A percentile compares a stretch with the other conserved stretches of the same genome.
Evolutionary conservation across 2,888 invertebrate species (phyloP).

Genomic region (Dryobota labecula): DNA sequence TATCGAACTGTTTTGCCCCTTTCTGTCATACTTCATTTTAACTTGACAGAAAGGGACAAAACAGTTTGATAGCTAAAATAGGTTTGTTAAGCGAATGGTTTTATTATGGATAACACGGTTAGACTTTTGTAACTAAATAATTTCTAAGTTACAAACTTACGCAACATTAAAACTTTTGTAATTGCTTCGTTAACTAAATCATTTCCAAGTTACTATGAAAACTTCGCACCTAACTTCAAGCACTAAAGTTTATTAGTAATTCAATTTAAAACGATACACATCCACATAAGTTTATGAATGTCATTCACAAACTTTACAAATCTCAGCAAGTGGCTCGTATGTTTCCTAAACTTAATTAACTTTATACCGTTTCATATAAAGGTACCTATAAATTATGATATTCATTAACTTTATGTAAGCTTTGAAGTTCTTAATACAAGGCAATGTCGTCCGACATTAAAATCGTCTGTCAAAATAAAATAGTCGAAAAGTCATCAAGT

Average conservation of each 20-base stretch:
- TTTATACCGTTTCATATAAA: background rate
- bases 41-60: too few relatives aligned
- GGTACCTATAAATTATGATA: background rate
- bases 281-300: constrained; percentile 34
- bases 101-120: too few relatives aligned
- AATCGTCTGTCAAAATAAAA: too few relatives aligned
- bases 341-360: constrained; percentile 7
- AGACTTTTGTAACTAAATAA: background rate
- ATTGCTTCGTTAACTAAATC: constrained; percentile 17
- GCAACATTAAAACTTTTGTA: constrained; percentile 9
- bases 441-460: background rate
- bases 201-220: constrained; percentile 13
- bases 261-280: constrained; percentile 34
- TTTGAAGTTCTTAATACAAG: background rate
- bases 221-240: constrained; percentile 3
- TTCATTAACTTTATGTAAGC: background rate
- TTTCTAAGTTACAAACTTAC: background rate
- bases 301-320: constrained; percentile 20
- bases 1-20: too few relatives aligned
- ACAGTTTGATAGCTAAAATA: too few relatives aligned
- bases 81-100: too few relatives aligned
- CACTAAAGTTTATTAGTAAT: constrained; percentile 36
- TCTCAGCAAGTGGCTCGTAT: background rate
- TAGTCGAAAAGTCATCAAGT: background rate
- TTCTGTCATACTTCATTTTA: too few relatives aligned